Evolutionary conservation across 2,888 invertebrate genomes (phyloP), one percentile per base, ranked within the genome.

Genomic region (Baronia brevicornis): DNA sequence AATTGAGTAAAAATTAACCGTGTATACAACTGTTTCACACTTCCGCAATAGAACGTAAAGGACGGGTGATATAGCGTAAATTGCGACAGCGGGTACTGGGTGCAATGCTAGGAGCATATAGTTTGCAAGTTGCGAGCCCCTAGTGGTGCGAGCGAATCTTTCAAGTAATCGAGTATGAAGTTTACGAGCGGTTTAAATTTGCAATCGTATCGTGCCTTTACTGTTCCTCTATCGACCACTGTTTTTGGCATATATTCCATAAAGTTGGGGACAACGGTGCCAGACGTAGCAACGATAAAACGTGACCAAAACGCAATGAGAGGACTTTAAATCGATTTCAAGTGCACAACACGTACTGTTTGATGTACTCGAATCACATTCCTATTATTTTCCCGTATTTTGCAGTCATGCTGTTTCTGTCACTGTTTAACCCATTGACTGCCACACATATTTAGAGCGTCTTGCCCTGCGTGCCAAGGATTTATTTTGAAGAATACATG

Each of bases 131-230:
- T 56, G 55, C 46, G 49, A 49, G 46, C 28, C 59, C 51, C 52
- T 38, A 40, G 58, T 45, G 59, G 46, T 48, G 38, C 33, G 38
- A 38, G 36, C 39, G 37, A 57, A 49, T n/a, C 51, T 53, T 44
- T 36, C 43, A 41, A 41, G 53, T 51, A 56, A 58, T 65, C 60
- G 59, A 56, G 54, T 54, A 48, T 43, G 44, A 68, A 62, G 57
- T 68, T 68, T 65, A 65, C 54, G 57, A 53, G 41, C 38, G 45
- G 47, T 53, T 59, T 58, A 56, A 60, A 62, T 62, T 64, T 58
- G 39, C 49, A 55, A 54, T 50, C 43, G 46, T 48, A 51, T 38
- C 35, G 46, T 42, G 44, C 40, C 39, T 27, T 24, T 43, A 35
- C 44, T 43, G 44, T 39, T 43, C 40, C 44, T 40, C 39, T 44